Evolutionary conservation across 2,888 invertebrate genomes (phyloP).

Genomic region (Synergus japonicus): DNA sequence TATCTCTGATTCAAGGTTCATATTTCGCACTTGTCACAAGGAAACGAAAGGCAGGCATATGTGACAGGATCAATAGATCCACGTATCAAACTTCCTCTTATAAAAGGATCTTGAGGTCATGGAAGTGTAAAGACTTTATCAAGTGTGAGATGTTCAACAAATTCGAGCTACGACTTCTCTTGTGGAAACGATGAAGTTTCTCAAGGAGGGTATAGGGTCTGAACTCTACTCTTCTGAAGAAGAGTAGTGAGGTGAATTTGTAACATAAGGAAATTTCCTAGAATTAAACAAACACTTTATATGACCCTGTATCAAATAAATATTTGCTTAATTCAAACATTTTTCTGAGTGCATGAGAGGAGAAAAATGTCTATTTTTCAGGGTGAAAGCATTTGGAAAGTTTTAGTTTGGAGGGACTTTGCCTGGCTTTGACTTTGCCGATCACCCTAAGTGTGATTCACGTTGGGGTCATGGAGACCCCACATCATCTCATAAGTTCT

Average conservation of each 20-base stretch:
- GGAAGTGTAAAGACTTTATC: conserved; percentile 34
- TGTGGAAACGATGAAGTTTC: conserved; percentile 21
- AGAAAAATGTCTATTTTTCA: not conserved
- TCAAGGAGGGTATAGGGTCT: not conserved
- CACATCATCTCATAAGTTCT: not conserved
- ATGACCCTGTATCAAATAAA: too few species aligned
- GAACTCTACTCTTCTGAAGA: not conserved
- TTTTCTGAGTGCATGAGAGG: too few species aligned
- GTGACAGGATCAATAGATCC: conserved; percentile 21
- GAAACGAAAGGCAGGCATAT: conserved; percentile 1
- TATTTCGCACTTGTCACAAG: conserved; percentile 9
- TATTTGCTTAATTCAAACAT: too few species aligned
- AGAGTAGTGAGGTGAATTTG: conserved; percentile 1
- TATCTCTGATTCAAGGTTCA: conserved; percentile 18
- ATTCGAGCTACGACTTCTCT: conserved; percentile 65
- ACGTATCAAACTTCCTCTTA: not conserved
- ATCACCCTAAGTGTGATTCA: conserved; percentile 30
- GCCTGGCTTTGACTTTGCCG: not conserved
- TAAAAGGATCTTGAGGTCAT: not conserved
- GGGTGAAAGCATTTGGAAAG: not conserved
- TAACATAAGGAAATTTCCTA: not conserved
- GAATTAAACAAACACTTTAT: too few species aligned
- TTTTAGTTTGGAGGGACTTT: not conserved
- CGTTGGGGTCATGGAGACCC: not conserved
- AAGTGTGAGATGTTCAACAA: conserved; percentile 60